phyloP scores from a whole-genome alignment of 2,797 vertebrate species.

The Melanotaenia boesemani region DNA sequence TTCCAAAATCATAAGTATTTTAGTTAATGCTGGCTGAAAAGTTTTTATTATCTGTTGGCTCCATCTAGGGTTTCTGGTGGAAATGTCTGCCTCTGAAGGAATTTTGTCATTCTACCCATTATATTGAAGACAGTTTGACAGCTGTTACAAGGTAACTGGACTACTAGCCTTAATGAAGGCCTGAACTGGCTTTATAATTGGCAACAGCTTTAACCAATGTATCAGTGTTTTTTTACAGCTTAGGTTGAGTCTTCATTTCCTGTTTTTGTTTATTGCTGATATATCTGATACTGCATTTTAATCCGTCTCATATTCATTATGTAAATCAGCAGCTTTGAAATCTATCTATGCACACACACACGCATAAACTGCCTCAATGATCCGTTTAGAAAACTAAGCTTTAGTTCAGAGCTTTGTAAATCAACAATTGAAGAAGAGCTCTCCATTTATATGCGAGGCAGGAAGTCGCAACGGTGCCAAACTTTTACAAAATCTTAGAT shows the following conservation, averaged over 20 bases:
- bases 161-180: neutral
- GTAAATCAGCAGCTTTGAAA: neutral
- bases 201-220: no score
- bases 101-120: neutral
- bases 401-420: no score
- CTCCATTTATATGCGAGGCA: no score
- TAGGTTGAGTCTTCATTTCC: neutral
- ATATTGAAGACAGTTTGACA: neutral
- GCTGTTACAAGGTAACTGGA: neutral
- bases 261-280: neutral
- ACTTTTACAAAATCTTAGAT: no score
- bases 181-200: neutral
- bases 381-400: neutral
- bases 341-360: neutral
- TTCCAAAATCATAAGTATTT: neutral
- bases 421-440: no score
- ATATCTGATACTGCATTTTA: neutral
- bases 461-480: no score
- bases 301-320: neutral
- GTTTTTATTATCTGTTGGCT: conserved; percentile 44
- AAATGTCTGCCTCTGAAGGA: conserved; percentile 1
- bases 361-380: neutral
- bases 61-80: conserved; percentile 59
- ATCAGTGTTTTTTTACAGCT: neutral
- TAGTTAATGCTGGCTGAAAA: neutral